Evolutionary conservation across 2,113 vertebrate species (phyloP), one percentile per base, ranked within the genome.

Genomic region (Macquaria australasica): DNA sequence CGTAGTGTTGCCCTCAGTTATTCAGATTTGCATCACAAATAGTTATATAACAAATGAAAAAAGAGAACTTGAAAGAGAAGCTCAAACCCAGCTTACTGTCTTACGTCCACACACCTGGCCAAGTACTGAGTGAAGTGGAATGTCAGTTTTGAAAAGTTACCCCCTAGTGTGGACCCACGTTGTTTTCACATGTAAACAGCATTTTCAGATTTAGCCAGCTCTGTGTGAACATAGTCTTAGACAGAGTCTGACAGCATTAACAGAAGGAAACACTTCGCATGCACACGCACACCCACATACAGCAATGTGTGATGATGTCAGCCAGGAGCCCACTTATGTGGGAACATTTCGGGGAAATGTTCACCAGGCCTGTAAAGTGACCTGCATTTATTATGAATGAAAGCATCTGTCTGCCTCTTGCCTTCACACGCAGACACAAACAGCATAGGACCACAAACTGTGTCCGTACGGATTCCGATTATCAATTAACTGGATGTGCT

Each of bases 371-470:
- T 83, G 78, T 87, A 81, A 91, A 90, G 34, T 87, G 87, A 93
- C 87, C 86, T 50, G 70, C 75, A 89, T 94, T 89, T 90, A 86
- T 92, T 88, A 89, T 92, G 71, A 87, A 94, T 84, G 87, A 91
- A 77, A 80, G 75, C 91, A 92, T 88, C 89, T 92, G 89, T 78
- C 59, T 75, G 23, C 41, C 50, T 81, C 60, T 59, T 53, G 18
- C 34, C 28, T 34, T 25, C 55, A n/a, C 74, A 50, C 64, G 34
- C 77, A 51, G 16, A 73, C 0, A 62, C 43, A n/a, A 64, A 39
- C 43, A 62, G 28, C 34, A 14, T 0, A 7, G 45, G 71, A 59
- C 37, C 34, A 59, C 78, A n/a, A 83, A 76, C 43, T 53, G 60
- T 31, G 66, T 74, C 71, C 10, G 5, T 23, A 2, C 15, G 11